Evolutionary conservation across 2,888 invertebrate genomes (phyloP).

Genomic region (Hecatera dysodea): DNA sequence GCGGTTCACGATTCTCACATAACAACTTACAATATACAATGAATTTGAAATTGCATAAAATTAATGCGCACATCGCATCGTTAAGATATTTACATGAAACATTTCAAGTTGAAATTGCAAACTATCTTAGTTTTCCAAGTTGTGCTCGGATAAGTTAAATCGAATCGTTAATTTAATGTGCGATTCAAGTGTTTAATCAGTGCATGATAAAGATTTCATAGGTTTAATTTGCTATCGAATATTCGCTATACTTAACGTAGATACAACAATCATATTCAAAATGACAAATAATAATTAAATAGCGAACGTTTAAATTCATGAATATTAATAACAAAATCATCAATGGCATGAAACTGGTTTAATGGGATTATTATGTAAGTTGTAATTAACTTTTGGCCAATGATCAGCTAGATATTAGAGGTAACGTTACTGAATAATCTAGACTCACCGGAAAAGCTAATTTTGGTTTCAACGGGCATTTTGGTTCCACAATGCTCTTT

Average conservation of each 20-base stretch:
- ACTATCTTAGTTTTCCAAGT: slow-evolving; percentile 16
- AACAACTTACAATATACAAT: slow-evolving; percentile 47
- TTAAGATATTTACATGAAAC: slow-evolving; percentile 28
- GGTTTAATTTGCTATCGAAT: slow-evolving; percentile 32
- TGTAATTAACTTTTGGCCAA: slow-evolving; percentile 43
- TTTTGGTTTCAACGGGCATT: slow-evolving; percentile 89
- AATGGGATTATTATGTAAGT: slow-evolving; percentile 44
- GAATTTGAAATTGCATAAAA: slow-evolving; percentile 50
- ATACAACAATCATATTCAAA: slow-evolving; percentile 12
- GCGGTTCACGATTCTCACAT: slow-evolving; percentile 54
- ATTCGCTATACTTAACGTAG: slow-evolving; percentile 14
- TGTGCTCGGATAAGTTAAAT: slow-evolving; percentile 1
- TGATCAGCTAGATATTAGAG: slow-evolving; percentile 24
- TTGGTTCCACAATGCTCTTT: slow-evolving; percentile 61
- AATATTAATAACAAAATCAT: slow-evolving; percentile 10
- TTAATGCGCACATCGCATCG: slow-evolving; percentile 29
- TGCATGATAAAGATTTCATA: slow-evolving; percentile 52
- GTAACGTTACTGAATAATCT: slow-evolving; percentile 54
- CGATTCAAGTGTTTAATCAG: slow-evolving; percentile 27
- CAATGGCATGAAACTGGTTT: slow-evolving; percentile 18
- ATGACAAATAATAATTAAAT: slow-evolving; percentile 11
- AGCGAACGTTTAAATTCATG: not conserved
- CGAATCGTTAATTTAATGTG: slow-evolving; percentile 13
- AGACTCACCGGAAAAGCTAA: slow-evolving; percentile 89
- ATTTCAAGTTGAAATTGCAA: slow-evolving; percentile 26